A percentile compares a stretch with the other conserved stretches of the same genome.
Conservation (phyloP, 2,797 vertebrate species). For the Ambastaia sidthimunki region DNA sequence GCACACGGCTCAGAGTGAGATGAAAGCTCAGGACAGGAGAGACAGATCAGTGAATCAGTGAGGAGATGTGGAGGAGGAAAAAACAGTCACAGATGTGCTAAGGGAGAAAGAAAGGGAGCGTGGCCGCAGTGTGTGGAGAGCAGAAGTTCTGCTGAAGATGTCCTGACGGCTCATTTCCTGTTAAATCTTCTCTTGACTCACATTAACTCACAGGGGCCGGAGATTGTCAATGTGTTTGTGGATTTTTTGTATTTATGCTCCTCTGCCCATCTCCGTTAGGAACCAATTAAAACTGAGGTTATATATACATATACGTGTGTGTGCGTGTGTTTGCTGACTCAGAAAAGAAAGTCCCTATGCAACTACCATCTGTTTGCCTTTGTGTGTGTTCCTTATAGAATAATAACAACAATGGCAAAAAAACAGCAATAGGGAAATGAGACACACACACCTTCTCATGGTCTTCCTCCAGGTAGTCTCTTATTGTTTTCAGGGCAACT, state of each 20-base stretch:
- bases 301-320: not conserved
- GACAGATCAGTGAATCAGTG: conserved; percentile 32
- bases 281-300: conserved; percentile 78
- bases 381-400: conserved; percentile 32
- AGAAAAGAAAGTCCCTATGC: conserved; percentile 45
- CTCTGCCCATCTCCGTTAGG: conserved; percentile 69
- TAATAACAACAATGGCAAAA: conserved; percentile 55
- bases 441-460: conserved; percentile 75
- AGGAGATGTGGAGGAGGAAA: conserved; percentile 1
- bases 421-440: conserved; percentile 43
- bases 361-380: conserved; percentile 48
- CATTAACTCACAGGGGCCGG: conserved; percentile 7
- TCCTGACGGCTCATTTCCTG: conserved; percentile 54
- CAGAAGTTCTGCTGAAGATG: conserved; percentile 22
- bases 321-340: conserved; percentile 38
- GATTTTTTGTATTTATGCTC: conserved; percentile 59
- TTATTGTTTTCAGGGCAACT: conserved; percentile 80
- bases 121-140: not conserved
- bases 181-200: conserved; percentile 46
- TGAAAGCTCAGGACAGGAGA: conserved; percentile 48
- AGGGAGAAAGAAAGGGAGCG: conserved; percentile 16
- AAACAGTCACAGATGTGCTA: conserved; percentile 23
- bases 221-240: conserved; percentile 53
- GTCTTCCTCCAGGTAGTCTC: conserved; percentile 85
- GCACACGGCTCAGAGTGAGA: conserved; percentile 44